Conservation (phyloP, 2,888 invertebrate species). For the Caenorhabditis japonica region DNA sequence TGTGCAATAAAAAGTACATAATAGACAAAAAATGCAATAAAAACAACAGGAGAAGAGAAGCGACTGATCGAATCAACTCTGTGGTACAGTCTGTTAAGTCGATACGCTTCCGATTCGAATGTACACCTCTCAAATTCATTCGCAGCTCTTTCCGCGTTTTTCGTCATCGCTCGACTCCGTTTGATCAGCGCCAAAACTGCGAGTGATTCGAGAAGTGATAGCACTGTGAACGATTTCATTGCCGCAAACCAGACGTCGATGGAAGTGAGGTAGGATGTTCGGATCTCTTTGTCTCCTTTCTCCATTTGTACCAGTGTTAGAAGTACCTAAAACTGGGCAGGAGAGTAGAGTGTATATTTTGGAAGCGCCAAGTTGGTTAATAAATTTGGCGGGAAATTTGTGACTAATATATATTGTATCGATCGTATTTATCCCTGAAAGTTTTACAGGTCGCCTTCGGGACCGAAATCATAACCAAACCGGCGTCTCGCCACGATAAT, state of each 20-base stretch:
- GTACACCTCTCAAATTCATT: slow-evolving; percentile 69
- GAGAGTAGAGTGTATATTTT: neutral
- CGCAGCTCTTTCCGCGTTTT: slow-evolving; percentile 68
- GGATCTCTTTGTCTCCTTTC: slow-evolving; percentile 72
- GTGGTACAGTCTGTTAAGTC: slow-evolving; percentile 68
- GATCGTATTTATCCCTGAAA: too few relatives aligned
- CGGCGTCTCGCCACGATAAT: too few relatives aligned
- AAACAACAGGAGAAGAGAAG: slow-evolving; percentile 58
- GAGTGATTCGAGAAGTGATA: slow-evolving; percentile 73
- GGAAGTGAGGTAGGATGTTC: slow-evolving; percentile 73
- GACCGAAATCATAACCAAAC: too few relatives aligned
- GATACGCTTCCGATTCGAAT: slow-evolving; percentile 60
- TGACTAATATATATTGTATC: too few relatives aligned
- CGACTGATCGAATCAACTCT: slow-evolving; percentile 66
- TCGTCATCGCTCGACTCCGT: slow-evolving; percentile 71
- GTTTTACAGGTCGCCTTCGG: too few relatives aligned
- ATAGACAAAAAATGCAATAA: slow-evolving; percentile 71
- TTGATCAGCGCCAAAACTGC: slow-evolving; percentile 73
- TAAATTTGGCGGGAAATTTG: too few relatives aligned
- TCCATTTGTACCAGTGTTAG: slow-evolving; percentile 76
- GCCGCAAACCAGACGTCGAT: slow-evolving; percentile 75
- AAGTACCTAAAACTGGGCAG: slow-evolving; percentile 62
- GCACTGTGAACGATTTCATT: slow-evolving; percentile 72
- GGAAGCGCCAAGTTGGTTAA: too few relatives aligned
- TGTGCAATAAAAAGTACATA: slow-evolving; percentile 72